Evolutionary conservation across 2,888 invertebrate genomes (phyloP).

Genomic region (Abrostola triplasia): DNA sequence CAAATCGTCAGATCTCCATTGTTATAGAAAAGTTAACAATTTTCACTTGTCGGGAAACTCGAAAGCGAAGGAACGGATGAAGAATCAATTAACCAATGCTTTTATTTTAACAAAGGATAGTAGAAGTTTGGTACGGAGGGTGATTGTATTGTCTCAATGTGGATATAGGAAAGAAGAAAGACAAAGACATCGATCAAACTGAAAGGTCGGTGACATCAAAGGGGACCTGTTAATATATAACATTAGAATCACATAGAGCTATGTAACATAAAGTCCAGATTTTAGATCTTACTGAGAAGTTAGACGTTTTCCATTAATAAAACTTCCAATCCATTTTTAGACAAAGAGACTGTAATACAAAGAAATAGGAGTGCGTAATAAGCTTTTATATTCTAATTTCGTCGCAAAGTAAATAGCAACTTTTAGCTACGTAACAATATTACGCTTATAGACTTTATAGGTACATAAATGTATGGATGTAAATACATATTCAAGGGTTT

Average conservation of each 20-base stretch:
- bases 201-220: conserved; percentile 63
- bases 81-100: conserved; percentile 63
- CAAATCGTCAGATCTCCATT: conserved; percentile 69
- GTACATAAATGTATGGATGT: conserved; percentile 9
- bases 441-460: conserved; percentile 20
- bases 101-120: conserved; percentile 63
- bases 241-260: conserved; percentile 40
- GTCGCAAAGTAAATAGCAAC: conserved; percentile 6
- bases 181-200: conserved; percentile 73
- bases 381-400: conserved; percentile 35
- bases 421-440: conserved; percentile 18
- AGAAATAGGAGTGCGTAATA: conserved; percentile 29
- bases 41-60: conserved; percentile 67
- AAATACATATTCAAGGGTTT: conserved; percentile 11
- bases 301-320: conserved; percentile 32
- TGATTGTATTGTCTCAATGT: conserved; percentile 57
- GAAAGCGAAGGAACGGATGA: conserved; percentile 53
- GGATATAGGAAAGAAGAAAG: conserved; percentile 63
- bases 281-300: conserved; percentile 21
- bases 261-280: conserved; percentile 17
- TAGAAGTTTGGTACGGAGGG: conserved; percentile 62
- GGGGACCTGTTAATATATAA: conserved; percentile 54
- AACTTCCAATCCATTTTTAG: conserved; percentile 19
- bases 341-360: conserved; percentile 16
- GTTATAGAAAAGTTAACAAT: conserved; percentile 70